Percentiles rank a stretch among this genome's conserved stretches.
Conservation (phyloP, 2,888 invertebrate species). For the Apotomis turbidana region DNA sequence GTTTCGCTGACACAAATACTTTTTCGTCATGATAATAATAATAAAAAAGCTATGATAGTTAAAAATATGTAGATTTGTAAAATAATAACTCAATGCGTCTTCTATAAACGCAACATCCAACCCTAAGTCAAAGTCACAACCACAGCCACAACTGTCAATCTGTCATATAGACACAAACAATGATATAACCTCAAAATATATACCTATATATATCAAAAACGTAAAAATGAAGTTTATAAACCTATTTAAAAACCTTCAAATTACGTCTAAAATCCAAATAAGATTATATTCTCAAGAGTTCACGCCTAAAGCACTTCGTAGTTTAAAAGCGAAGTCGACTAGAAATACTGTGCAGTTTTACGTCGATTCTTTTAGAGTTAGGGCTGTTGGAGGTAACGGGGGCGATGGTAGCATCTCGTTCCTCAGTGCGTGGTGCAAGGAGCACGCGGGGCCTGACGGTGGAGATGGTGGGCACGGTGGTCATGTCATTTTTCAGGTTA, state of each 20-base stretch:
- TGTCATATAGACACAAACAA: slow-evolving; percentile 1
- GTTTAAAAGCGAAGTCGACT: slow-evolving; percentile 71
- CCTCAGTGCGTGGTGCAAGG: slow-evolving; percentile 91
- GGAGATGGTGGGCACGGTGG: slow-evolving; percentile 99
- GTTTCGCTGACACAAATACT: too few species aligned
- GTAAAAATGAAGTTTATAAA: slow-evolving; percentile 36
- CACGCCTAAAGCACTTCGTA: slow-evolving; percentile 68
- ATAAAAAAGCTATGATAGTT: too few species aligned
- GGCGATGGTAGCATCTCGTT: slow-evolving; percentile 97
- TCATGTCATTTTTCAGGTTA: slow-evolving; percentile 91
- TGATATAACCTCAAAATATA: slow-evolving; percentile 31
- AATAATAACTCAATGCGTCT: too few species aligned
- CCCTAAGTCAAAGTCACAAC: too few species aligned
- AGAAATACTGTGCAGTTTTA: slow-evolving; percentile 83
- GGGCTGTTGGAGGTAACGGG: slow-evolving; percentile 92
- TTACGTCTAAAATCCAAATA: slow-evolving; percentile 20
- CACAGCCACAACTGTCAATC: too few species aligned
- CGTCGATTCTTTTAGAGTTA: slow-evolving; percentile 87
- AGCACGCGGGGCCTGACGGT: slow-evolving; percentile 96
- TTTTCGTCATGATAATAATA: too few species aligned
- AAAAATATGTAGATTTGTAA: too few species aligned
- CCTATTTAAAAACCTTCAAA: slow-evolving; percentile 33
- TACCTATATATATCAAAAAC: slow-evolving; percentile 44
- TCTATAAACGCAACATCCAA: not conserved
- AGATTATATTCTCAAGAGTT: slow-evolving; percentile 60